These are phyloP conservation scores for Leptodactylus fuscus DNA, from an alignment of 2,113 vertebrate genomes.

Conservation along the genomic window DNA sequence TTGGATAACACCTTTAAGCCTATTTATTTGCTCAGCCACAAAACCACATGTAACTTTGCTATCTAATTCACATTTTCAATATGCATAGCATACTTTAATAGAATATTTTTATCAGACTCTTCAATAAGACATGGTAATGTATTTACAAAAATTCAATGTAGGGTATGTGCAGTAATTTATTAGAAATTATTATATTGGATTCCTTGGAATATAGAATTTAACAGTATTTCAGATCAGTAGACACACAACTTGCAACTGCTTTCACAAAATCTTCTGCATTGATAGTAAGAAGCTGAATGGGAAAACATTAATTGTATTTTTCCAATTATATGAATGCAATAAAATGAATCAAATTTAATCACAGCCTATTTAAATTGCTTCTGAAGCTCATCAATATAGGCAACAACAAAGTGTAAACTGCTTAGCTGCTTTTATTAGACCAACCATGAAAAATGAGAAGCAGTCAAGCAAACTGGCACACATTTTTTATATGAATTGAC, in stretches of 20 bases:
- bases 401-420: not conserved
- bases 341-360: constrained; percentile 23
- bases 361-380: not conserved
- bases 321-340: constrained; percentile 5
- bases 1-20: too few species aligned
- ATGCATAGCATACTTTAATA: not conserved
- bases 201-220: not conserved
- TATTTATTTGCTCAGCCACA: too few species aligned
- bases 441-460: not conserved
- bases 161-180: not conserved
- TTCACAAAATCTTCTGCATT: not conserved
- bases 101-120: not conserved
- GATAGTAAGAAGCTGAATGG: not conserved
- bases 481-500: not conserved
- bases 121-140: not conserved
- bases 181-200: constrained; percentile 3
- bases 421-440: constrained; percentile 13
- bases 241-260: not conserved
- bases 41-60: too few species aligned
- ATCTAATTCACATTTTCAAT: not conserved
- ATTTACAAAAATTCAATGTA: not conserved
- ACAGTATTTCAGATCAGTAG: not conserved
- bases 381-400: constrained; percentile 6
- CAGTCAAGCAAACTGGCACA: not conserved
- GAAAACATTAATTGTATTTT: not conserved